Conservation (phyloP, 2,888 invertebrate species). For the Meganola albula region DNA sequence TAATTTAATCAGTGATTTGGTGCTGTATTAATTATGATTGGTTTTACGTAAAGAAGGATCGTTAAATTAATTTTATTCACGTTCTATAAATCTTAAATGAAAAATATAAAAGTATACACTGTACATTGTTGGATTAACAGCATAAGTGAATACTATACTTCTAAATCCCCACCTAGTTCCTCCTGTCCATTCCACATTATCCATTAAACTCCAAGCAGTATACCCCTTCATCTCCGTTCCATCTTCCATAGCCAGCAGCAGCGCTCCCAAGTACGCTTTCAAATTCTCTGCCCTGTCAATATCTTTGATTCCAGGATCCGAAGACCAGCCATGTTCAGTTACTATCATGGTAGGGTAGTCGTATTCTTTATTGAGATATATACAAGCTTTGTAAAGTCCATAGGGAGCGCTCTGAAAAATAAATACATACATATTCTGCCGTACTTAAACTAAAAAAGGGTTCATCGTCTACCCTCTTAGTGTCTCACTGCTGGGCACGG, state of each 20-base stretch:
- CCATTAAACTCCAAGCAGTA: conserved; percentile 81
- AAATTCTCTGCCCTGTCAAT: conserved; percentile 51
- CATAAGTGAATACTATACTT: neutral
- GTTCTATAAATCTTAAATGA: too few relatives aligned
- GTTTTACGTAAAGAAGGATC: too few relatives aligned
- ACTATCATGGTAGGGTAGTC: conserved; percentile 54
- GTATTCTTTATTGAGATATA: conserved; percentile 50
- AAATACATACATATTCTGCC: too few relatives aligned
- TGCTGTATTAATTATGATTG: too few relatives aligned
- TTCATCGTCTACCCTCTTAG: too few relatives aligned
- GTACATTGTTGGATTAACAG: too few relatives aligned
- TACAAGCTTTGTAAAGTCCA: conserved; percentile 52
- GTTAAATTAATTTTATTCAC: too few relatives aligned
- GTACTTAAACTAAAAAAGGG: too few relatives aligned
- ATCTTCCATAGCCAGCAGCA: conserved; percentile 69
- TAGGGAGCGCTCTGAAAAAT: conserved; percentile 56
- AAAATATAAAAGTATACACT: too few relatives aligned
- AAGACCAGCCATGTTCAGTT: conserved; percentile 80
- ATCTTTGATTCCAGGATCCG: conserved; percentile 60
- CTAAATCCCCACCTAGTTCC: conserved; percentile 65
- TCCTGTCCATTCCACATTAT: conserved; percentile 81
- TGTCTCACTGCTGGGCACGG: too few relatives aligned
- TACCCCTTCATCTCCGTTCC: conserved; percentile 73
- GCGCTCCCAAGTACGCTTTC: conserved; percentile 56
- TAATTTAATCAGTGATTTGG: too few relatives aligned